Base-by-base conservation (phyloP, 2,113 vertebrate genomes). In the Myanophis thanlyinensis region DNA sequence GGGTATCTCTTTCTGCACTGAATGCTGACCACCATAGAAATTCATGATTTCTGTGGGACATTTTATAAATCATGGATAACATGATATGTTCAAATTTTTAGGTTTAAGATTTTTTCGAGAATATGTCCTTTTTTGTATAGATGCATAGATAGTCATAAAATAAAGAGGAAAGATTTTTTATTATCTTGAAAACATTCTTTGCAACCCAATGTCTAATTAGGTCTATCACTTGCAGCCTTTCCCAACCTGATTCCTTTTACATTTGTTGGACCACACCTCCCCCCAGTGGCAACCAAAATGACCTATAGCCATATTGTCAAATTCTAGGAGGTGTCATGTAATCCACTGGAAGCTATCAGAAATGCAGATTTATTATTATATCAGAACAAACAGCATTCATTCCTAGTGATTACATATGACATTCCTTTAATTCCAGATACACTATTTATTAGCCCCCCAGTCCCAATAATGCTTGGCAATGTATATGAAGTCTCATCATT, bases 391-490 rank as follows among this genome's bases (percentile, higher is more conserved):
- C 7, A 56, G 18, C n/a, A 44, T 51, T 62, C n/a, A 47, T 67
- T 6, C 48, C 15, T 9, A 87, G 27, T 56, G 35, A 80, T 80
- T 80, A 80, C 35, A 30, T 73, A 46, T 84, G 25, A 91, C 30
- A 84, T 80, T 80, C n/a, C 67, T 85, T 89, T 40, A 91, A 80
- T n/a, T 62, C 86, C 87, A 86, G 44, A 51, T 92, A 80, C n/a
- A 89, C 73, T 47, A 80, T 85, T 54, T 86, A 84, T 89, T 90
- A 90, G 53, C 53, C 54, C 12, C 30, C 85, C 62, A 62, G 47
- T 22, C 56, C n/a, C 30, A 62, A 62, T 80, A 73, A 48, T 40
- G 35, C 20, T 49, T 73, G 20, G 35, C 30, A 52, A 89, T 40
- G 40, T 90, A 15, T 53, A 23, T 54, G 87, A 48, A 54, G 87